phyloP scores from a whole-genome alignment of 2,888 invertebrate genomes.

The Bugulina stolonifera region DNA sequence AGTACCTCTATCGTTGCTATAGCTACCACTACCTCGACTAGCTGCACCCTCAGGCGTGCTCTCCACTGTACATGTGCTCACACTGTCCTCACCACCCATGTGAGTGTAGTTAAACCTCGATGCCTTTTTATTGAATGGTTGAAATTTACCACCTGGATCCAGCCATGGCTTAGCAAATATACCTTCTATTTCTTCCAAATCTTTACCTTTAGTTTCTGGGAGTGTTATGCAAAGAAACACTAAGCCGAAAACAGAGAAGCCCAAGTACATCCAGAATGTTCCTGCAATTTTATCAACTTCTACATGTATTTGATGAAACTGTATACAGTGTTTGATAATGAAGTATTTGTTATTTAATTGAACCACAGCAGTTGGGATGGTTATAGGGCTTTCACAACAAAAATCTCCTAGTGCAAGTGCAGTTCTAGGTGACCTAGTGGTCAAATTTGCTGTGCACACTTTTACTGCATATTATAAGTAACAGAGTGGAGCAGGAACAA shows the following conservation, averaged over 20 bases:
- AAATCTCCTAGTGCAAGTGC: too few species aligned
- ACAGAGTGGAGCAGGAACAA: too few species aligned
- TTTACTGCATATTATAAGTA: too few species aligned
- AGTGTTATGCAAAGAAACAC: conserved; percentile 53
- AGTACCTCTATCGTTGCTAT: background rate
- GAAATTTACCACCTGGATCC: conserved; percentile 29
- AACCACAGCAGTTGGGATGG: too few species aligned
- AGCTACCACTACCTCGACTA: background rate
- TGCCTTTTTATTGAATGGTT: conserved; percentile 10
- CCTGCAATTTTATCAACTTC: too few species aligned
- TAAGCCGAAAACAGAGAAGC: conserved; percentile 49
- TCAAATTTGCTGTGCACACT: too few species aligned
- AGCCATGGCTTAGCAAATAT: conserved; percentile 51
- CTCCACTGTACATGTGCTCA: background rate
- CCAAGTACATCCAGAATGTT: conserved; percentile 58
- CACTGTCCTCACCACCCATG: background rate
- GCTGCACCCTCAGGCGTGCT: background rate
- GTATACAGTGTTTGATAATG: too few species aligned
- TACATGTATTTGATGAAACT: too few species aligned
- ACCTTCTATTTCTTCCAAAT: conserved; percentile 56
- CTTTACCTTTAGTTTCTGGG: conserved; percentile 58
- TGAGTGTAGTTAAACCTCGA: conserved; percentile 14
- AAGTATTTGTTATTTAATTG: too few species aligned
- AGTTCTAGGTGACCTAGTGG: too few species aligned
- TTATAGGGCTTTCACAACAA: too few species aligned